These are phyloP conservation scores for Potorous gilbertii DNA, from an alignment of 2,797 vertebrate species.

Conservation along the genomic window DNA sequence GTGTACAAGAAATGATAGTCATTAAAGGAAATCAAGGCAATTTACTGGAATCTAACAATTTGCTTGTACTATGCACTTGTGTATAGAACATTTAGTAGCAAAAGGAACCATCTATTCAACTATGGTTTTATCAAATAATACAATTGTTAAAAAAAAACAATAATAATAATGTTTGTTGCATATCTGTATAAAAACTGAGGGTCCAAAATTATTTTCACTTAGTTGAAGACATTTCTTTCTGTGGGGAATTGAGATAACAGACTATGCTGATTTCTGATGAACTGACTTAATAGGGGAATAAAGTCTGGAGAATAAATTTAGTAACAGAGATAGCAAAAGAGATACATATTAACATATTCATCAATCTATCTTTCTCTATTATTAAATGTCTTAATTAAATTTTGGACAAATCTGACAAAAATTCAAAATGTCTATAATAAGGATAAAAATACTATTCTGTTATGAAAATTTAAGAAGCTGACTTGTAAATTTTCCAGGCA, in stretches of 20 bases:
- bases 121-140: not conserved
- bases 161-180: not conserved
- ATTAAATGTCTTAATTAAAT: not conserved
- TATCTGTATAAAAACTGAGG: too few relatives aligned
- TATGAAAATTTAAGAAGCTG: not conserved
- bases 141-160: not conserved
- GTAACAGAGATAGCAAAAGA: not conserved
- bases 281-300: not conserved
- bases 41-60: not conserved
- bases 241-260: not conserved
- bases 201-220: too few relatives aligned
- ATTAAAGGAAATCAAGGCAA: not conserved
- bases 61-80: not conserved
- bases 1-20: not conserved
- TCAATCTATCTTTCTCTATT: not conserved
- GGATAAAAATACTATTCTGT: not conserved
- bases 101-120: too few relatives aligned
- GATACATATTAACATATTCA: not conserved
- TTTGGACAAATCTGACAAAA: not conserved
- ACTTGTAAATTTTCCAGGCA: not conserved
- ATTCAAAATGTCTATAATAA: too few relatives aligned
- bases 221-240: too few relatives aligned
- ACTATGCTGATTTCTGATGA: not conserved
- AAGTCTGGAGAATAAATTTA: not conserved
- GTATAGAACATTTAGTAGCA: too few relatives aligned